Percentiles rank a stretch among this genome's conserved stretches.
phyloP scores from a whole-genome alignment of 53 echinoderm and acorn worm genomes.

The Apostichopus leukothele region DNA sequence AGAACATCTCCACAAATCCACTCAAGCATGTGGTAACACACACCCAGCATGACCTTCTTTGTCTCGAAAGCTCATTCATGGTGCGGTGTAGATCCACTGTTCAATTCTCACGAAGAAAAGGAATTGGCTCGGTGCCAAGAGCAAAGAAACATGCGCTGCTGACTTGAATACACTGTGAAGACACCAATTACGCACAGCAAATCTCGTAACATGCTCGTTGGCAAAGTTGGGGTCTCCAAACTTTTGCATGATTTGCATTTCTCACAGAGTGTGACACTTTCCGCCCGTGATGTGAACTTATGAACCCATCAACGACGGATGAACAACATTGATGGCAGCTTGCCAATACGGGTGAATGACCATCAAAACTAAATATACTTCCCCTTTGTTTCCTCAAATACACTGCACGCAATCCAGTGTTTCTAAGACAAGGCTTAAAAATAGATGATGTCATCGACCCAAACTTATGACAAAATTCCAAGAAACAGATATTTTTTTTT shows the following conservation, averaged over 20 bases:
- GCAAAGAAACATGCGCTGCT: background rate
- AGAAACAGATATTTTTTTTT: background rate
- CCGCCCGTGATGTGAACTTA: background rate
- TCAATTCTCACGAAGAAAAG: too few species aligned
- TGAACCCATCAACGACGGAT: background rate
- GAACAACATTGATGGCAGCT: background rate
- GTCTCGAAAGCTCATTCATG: background rate
- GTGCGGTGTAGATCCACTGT: background rate
- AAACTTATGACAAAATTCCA: background rate
- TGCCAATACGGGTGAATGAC: slow-evolving; percentile 10
- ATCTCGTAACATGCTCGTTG: background rate
- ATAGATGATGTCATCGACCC: background rate
- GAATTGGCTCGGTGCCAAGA: background rate
- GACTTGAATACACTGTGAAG: background rate
- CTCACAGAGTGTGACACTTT: background rate
- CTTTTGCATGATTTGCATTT: background rate
- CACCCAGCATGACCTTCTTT: background rate
- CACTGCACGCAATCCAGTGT: background rate
- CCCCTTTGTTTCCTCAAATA: slow-evolving; percentile 2
- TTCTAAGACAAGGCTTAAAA: background rate
- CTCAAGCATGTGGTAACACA: background rate
- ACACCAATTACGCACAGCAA: background rate
- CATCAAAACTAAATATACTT: background rate
- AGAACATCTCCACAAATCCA: background rate
- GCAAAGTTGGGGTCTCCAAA: background rate